phyloP scores from a whole-genome alignment of 37 sponge, comb jelly and placozoan species.

The Spongilla lacustris region DNA sequence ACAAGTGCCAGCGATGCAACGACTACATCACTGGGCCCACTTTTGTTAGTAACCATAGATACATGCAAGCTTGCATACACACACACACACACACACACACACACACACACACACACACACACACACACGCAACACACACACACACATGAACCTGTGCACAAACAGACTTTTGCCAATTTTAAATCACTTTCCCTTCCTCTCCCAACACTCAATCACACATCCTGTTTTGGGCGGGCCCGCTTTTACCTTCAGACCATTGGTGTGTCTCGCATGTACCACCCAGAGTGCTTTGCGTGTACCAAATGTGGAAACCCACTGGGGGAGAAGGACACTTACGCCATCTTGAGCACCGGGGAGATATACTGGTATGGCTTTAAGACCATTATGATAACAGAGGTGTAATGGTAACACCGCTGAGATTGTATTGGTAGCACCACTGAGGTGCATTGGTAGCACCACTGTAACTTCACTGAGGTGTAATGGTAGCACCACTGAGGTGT shows the following conservation, averaged over 20 bases:
- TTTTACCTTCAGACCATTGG: conserved; percentile 62
- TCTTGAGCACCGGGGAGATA: conserved; percentile 45
- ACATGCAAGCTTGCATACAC: conserved; percentile 7
- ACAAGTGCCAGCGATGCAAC: conserved; percentile 59
- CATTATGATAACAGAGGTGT: neutral
- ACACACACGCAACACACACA: neutral
- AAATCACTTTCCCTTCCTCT: neutral
- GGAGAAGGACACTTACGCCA: conserved; percentile 72
- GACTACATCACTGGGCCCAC: conserved; percentile 77
- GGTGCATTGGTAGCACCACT: conserved; percentile 1
- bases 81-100: neutral
- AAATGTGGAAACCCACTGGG: conserved; percentile 66
- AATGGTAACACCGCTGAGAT: neutral
- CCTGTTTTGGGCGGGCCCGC: neutral
- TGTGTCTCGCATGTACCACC: conserved; percentile 64
- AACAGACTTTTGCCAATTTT: no score
- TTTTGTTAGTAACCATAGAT: conserved; percentile 47
- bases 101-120: neutral
- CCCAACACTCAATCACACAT: neutral
- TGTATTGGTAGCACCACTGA: neutral
- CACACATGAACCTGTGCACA: no score
- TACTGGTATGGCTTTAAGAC: conserved; percentile 24
- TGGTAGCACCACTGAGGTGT: conserved; percentile 2
- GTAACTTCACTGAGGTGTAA: neutral
- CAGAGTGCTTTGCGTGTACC: conserved; percentile 78